Conservation (phyloP, 1,140 invertebrate genomes). For the Euura saliciscinereae region DNA sequence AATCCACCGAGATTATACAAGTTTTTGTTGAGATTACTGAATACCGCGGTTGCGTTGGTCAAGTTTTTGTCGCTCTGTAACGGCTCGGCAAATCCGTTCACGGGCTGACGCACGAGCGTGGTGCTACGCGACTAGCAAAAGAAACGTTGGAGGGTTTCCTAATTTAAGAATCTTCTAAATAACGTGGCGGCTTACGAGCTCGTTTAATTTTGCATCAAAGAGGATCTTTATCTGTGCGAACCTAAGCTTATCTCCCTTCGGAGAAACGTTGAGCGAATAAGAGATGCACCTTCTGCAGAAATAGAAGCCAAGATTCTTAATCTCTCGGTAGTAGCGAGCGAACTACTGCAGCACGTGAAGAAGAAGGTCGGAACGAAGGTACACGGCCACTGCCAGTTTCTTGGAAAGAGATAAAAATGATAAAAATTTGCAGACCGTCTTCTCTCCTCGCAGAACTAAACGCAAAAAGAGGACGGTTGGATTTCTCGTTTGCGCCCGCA, state of each 20-base stretch:
- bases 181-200: neutral
- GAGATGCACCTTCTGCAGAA: neutral
- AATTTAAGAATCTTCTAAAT: neutral
- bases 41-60: neutral
- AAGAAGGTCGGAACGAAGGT: too few species aligned
- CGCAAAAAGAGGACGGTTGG: neutral
- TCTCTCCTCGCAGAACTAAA: neutral
- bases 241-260: conserved; percentile 4
- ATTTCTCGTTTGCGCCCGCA: neutral
- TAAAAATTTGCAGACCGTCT: neutral
- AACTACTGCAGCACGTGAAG: neutral
- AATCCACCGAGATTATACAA: too few species aligned
- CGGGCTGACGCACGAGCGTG: neutral
- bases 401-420: conserved; percentile 2
- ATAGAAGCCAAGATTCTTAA: conserved; percentile 1
- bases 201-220: conserved; percentile 2
- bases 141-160: neutral
- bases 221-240: conserved; percentile 7
- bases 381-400: neutral
- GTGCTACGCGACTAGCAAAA: neutral
- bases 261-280: neutral
- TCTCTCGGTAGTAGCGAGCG: neutral
- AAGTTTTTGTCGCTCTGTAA: neutral
- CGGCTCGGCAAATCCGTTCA: neutral
- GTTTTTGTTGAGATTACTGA: too few species aligned